These are phyloP conservation scores for Microctenopoma lineatum DNA, from an alignment of 2,797 vertebrate species.

Conservation along the genomic window DNA sequence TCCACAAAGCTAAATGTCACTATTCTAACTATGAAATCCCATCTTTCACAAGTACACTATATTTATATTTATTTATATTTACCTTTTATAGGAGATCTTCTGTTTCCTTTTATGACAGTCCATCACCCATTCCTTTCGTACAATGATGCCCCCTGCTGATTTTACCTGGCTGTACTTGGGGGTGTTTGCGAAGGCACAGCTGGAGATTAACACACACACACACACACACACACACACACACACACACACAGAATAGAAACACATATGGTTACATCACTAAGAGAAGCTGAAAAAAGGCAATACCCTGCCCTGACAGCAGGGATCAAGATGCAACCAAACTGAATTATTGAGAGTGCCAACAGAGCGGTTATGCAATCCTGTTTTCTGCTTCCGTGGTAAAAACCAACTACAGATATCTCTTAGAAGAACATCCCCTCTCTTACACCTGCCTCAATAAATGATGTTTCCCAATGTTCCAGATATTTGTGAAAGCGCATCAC, in stretches of 20 bases:
- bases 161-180: slow-evolving; percentile 94
- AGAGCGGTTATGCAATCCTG: slow-evolving; percentile 30
- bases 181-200: slow-evolving; percentile 94
- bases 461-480: neutral
- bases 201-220: slow-evolving; percentile 58
- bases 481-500: neutral
- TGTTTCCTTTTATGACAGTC: slow-evolving; percentile 89
- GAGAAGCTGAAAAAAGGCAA: slow-evolving; percentile 26
- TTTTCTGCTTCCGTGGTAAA: slow-evolving; percentile 17
- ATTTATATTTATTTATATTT: too few species aligned
- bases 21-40: rapidly evolving
- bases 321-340: slow-evolving; percentile 46
- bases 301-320: slow-evolving; percentile 26
- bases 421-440: neutral
- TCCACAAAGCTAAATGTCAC: too few species aligned
- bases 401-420: neutral
- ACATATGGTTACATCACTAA: slow-evolving; percentile 34
- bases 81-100: slow-evolving; percentile 86
- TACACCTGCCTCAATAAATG: neutral
- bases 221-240: slow-evolving; percentile 11
- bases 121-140: slow-evolving; percentile 91
- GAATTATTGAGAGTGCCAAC: slow-evolving; percentile 41
- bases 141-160: slow-evolving; percentile 87
- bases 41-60: neutral
- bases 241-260: slow-evolving; percentile 13